Evolutionary conservation across 2,888 invertebrate genomes (phyloP), one percentile per base, ranked within the genome.

Genomic region (Mylabris sibirica): DNA sequence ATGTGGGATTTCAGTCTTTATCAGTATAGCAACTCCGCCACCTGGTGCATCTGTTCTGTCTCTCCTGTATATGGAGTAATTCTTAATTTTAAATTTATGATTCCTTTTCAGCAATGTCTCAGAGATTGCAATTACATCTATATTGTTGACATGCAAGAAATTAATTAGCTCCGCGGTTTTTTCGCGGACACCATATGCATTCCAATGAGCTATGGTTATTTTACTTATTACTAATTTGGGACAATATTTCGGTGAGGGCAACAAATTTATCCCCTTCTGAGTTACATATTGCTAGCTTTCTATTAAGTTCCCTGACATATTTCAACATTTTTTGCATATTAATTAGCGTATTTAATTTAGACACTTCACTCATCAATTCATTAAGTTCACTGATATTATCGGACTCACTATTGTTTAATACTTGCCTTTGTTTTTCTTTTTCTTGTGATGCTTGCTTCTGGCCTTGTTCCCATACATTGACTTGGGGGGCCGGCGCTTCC

Each of bases 11-110:
- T 44, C 17, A 5, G 44, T 2, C 17, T 6, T 44, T 1, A 44
- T 44, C 17, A 44, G 2, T n/a, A 44, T 6, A 8, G 44, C 68
- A 17, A 69, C 65, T 12, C 60, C 62, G 0, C 68, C 65, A 8
- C 44, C 44, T 17, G n/a, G 44, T 6, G 44, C 44, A 1, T 44
- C 44, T 1, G 8, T 0, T 0, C 44, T n/a, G 17, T n/a, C 44
- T 6, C 44, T 2, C 4, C 44, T 3, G 17, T 44, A 44, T 17
- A 17, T 17, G 1, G 44, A n/a, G 44, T 17, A 17, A 17, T 44
- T 44, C 17, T 17, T 44, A 6, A 44, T 44, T 44, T 5, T 17
- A 5, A 44, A 17, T 44, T 44, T 17, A 17, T 17, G 44, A 17
- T 53, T 1, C 2, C 11, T 9, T 22, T 22, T 53, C 8, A 53